phyloP scores from a whole-genome alignment of 2,888 invertebrate species.

The Chrysolina americana region DNA sequence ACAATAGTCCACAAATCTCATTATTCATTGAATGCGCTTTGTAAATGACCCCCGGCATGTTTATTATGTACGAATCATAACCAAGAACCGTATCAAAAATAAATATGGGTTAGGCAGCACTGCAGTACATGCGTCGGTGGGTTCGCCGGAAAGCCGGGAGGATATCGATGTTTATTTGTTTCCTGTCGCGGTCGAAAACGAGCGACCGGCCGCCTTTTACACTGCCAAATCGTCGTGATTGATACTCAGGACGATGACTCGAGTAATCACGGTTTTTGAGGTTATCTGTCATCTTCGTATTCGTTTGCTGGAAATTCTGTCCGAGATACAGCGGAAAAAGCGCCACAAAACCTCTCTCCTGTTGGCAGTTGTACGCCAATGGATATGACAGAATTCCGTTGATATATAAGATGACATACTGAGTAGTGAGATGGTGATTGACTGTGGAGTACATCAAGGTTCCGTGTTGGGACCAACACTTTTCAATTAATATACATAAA shows the following conservation, averaged over 20 bases:
- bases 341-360: too few relatives aligned
- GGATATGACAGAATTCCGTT: too few relatives aligned
- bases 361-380: too few relatives aligned
- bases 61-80: slow-evolving; percentile 40
- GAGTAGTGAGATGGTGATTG: too few relatives aligned
- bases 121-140: slow-evolving; percentile 54
- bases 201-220: slow-evolving; percentile 26
- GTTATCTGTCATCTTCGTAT: too few relatives aligned
- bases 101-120: slow-evolving; percentile 47
- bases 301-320: too few relatives aligned
- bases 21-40: slow-evolving; percentile 3
- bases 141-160: slow-evolving; percentile 53
- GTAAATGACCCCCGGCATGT: slow-evolving; percentile 22
- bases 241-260: not conserved
- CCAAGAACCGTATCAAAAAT: slow-evolving; percentile 50
- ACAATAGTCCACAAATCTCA: slow-evolving; percentile 3
- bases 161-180: slow-evolving; percentile 56
- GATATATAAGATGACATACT: too few relatives aligned
- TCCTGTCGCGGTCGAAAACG: slow-evolving; percentile 49
- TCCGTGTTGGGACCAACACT: too few relatives aligned
- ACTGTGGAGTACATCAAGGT: too few relatives aligned
- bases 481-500: too few relatives aligned
- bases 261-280: too few relatives aligned
- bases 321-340: too few relatives aligned
- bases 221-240: slow-evolving; percentile 22